phyloP scores from a whole-genome alignment of 2,113 vertebrate species.

The Grammomys surdaster region DNA sequence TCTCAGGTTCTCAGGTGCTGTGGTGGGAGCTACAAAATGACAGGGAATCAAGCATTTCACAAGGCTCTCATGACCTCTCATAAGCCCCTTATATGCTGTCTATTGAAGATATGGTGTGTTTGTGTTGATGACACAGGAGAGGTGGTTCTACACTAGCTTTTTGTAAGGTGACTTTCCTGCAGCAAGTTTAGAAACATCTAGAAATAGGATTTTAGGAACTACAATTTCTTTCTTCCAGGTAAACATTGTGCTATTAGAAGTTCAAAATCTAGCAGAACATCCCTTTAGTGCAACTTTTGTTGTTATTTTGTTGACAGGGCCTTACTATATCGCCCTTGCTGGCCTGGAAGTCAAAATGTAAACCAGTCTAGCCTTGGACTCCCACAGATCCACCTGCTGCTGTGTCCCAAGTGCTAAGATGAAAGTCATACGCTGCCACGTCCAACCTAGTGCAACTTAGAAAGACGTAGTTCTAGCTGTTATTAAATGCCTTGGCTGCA shows the following conservation, averaged over 20 bases:
- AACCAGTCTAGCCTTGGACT: background rate
- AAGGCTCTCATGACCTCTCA: accelerated
- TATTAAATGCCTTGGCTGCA: background rate
- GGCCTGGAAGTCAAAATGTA: background rate
- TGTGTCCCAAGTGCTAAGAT: background rate
- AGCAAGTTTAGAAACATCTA: background rate
- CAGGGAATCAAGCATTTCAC: background rate
- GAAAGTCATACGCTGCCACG: too few relatives aligned
- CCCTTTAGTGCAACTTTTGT: background rate
- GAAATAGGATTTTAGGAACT: background rate
- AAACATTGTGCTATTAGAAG: slow-evolving; percentile 6
- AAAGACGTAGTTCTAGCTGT: background rate
- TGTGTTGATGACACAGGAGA: background rate
- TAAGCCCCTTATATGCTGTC: accelerated
- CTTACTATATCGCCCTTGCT: background rate
- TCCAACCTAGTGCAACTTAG: background rate
- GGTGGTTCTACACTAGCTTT: too few relatives aligned
- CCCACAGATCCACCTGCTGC: background rate
- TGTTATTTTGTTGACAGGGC: background rate
- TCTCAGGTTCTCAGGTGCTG: slow-evolving; percentile 95
- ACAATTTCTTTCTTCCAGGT: background rate
- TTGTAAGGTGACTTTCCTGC: background rate
- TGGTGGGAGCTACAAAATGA: slow-evolving; percentile 91
- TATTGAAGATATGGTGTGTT: background rate
- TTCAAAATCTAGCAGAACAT: background rate